Evolutionary conservation across 2,113 vertebrate species (phyloP).

Genomic region (Mugil cephalus): DNA sequence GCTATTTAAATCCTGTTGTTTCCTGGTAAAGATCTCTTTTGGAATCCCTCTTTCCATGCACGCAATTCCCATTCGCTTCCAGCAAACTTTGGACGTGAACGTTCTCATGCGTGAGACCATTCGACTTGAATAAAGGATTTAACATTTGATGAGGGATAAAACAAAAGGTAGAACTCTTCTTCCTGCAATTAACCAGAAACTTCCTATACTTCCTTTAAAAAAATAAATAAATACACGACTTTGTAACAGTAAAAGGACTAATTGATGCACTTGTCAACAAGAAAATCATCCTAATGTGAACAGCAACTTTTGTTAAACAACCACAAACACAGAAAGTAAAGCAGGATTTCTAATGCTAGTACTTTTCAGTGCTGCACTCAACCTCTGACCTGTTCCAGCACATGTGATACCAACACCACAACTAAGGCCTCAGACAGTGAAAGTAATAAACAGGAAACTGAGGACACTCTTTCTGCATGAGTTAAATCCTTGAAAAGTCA

Average conservation of each 20-base stretch:
- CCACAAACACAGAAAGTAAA: constrained; percentile 13
- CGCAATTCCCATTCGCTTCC: background rate
- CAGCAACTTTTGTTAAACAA: background rate
- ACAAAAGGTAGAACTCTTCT: too few species aligned
- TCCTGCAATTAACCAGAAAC: constrained; percentile 1
- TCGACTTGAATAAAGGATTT: too few species aligned
- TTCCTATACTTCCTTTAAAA: background rate
- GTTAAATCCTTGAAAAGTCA: too few species aligned
- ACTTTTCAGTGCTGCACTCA: background rate
- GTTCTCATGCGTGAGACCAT: too few species aligned
- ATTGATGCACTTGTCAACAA: constrained; percentile 43
- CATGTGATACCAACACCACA: too few species aligned
- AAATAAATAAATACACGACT: constrained; percentile 23
- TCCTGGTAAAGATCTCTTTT: constrained; percentile 49
- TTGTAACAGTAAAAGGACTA: constrained; percentile 26
- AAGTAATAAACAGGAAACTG: too few species aligned
- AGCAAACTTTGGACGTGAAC: too few species aligned
- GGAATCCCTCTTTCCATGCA: constrained; percentile 20
- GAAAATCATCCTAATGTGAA: constrained; percentile 17
- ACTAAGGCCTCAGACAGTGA: too few species aligned
- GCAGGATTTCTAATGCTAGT: background rate
- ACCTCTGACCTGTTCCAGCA: constrained; percentile 1
- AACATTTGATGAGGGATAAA: too few species aligned
- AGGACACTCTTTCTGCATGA: too few species aligned
- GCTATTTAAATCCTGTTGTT: constrained; percentile 57